Evolutionary conservation across 2,113 vertebrate species (phyloP).

Genomic region (Bolborhynchus lineola): DNA sequence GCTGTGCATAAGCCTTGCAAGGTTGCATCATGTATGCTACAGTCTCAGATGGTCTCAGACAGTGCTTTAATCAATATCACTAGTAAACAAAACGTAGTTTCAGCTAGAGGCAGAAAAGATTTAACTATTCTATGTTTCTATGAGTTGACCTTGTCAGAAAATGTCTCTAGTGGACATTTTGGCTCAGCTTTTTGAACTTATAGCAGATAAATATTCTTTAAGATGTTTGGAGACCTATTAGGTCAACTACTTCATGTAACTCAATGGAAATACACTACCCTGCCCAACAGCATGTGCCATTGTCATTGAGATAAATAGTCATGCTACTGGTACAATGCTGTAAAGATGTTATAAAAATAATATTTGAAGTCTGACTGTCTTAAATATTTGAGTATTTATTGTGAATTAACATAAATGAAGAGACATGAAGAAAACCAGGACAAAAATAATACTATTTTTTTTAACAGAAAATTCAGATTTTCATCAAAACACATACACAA

Average conservation of each 20-base stretch:
- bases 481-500: background rate
- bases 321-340: background rate
- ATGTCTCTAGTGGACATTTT: background rate
- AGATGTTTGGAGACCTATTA: background rate
- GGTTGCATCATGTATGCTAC: fast-evolving
- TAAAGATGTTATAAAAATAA: background rate
- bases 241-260: background rate
- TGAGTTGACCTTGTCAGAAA: background rate
- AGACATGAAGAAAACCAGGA: background rate
- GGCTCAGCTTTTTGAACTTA: background rate
- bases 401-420: background rate
- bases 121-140: background rate
- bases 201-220: background rate
- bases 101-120: background rate
- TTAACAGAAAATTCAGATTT: background rate
- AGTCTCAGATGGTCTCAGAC: fast-evolving
- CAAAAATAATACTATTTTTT: background rate
- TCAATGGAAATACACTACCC: background rate
- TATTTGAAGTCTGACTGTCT: background rate
- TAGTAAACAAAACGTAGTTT: background rate
- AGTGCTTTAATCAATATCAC: background rate
- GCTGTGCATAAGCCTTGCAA: background rate
- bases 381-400: background rate
- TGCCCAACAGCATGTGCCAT: background rate
- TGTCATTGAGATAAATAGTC: background rate